A percentile compares a stretch with the other conserved stretches of the same genome.
Evolutionary conservation across 1,140 invertebrate genomes (phyloP).

Genomic region (Daktulosphaira vitifoliae): DNA sequence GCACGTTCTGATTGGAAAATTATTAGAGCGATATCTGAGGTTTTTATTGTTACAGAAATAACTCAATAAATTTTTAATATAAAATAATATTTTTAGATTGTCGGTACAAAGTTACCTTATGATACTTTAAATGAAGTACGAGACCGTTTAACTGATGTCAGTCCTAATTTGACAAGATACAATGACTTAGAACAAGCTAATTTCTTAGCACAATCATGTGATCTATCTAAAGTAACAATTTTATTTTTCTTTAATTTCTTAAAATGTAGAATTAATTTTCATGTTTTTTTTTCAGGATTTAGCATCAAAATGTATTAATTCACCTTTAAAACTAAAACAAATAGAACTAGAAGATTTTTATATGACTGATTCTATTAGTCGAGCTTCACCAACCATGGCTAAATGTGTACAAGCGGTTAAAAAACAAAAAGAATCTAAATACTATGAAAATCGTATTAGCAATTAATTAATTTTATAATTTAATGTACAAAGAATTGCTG

Average conservation of each 20-base stretch:
- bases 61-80: not conserved
- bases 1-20: conserved; percentile 99
- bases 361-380: conserved; percentile 93
- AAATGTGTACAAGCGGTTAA: conserved; percentile 88
- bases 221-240: conserved; percentile 53
- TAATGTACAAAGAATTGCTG: too few species aligned
- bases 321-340: conserved; percentile 65
- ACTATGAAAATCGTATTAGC: conserved; percentile 40
- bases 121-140: conserved; percentile 81
- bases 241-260: not conserved
- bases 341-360: conserved; percentile 88
- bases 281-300: conserved; percentile 48
- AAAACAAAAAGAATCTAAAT: conserved; percentile 59
- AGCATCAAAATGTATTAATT: conserved; percentile 48
- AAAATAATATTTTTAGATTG: conserved; percentile 51
- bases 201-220: conserved; percentile 66
- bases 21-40: conserved; percentile 76
- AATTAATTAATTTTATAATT: too few species aligned
- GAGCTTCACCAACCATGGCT: conserved; percentile 97
- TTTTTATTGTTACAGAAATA: conserved; percentile 40
- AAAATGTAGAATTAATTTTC: conserved; percentile 6
- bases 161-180: conserved; percentile 79
- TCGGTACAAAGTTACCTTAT: conserved; percentile 76
- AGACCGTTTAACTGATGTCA: conserved; percentile 68
- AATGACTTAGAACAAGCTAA: conserved; percentile 74